Evolutionary conservation across 2,888 invertebrate genomes (phyloP), one percentile per base, ranked within the genome.

Genomic region (Coremacera marginata): DNA sequence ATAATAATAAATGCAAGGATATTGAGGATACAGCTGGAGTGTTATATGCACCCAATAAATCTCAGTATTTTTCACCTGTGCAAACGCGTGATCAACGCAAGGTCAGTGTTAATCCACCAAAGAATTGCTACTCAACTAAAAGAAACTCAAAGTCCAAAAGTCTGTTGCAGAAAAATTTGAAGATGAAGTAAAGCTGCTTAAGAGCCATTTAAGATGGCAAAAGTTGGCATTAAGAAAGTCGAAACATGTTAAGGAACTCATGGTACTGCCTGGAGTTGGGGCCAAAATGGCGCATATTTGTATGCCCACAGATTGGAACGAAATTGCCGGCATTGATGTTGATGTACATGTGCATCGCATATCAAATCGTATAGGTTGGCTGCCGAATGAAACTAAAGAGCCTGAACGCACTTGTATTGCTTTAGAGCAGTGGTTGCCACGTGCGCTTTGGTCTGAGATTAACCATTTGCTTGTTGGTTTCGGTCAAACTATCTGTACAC

Each of bases 331-430:
- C 76, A 98, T 99, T 84, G 98, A 96, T 76, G 99, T 99, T 0
- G 99, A 99, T 88, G 98, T 97, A 0, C 99, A 99, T 90, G 99
- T 99, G 0, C 99, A 99, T 89, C 92, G 99, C 81, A 98, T 98
- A 82, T 92, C 94, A 55, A 98, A 99, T 89, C 92, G 98, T 79
- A 91, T 99, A 76, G 93, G 94, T 2, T 99, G 98, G 98, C 93
- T 96, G 0, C 92, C 90, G 78, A 92, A 92, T 80, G 86, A 91
- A 16, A 94, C 95, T 8, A 92, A 93, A 84, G 95, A 94, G 14
- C 98, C 99, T 0, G 98, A 99, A 89, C 93, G 94, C 55, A 99
- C 99, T 0, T 92, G 97, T 77, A 91, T 92, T 82, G 93, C 92
- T 11, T 90, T 99, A 31, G 96, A 99, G 90, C 91, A 92, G 11